These are phyloP conservation scores for Limosa lapponica DNA, from an alignment of 2,797 vertebrate genomes.

Conservation along the genomic window DNA sequence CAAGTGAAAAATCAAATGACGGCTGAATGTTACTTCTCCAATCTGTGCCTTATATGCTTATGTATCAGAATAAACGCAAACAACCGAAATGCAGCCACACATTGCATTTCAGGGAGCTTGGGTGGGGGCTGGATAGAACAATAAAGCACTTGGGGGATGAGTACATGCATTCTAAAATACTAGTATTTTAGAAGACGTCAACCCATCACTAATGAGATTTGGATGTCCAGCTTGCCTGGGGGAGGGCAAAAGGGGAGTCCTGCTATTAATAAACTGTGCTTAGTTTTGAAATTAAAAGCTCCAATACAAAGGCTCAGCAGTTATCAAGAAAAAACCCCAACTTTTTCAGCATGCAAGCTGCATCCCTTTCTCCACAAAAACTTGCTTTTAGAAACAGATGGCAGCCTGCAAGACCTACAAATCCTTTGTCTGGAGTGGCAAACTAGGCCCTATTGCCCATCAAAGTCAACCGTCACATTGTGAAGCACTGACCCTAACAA, in stretches of 20 bases:
- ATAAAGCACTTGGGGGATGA: not conserved
- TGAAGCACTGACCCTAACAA: constrained; percentile 77
- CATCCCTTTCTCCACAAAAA: constrained; percentile 39
- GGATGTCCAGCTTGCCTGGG: not conserved
- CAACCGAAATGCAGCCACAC: not conserved
- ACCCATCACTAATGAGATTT: not conserved
- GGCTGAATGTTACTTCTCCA: not conserved
- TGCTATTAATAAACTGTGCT: not conserved
- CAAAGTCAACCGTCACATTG: constrained; percentile 73
- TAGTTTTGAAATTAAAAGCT: not conserved
- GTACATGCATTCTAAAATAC: not conserved
- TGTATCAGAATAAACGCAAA: not conserved
- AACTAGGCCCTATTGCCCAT: constrained; percentile 54
- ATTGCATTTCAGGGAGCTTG: not conserved
- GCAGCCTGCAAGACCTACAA: constrained; percentile 66
- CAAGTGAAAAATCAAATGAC: not conserved
- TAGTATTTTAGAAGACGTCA: not conserved
- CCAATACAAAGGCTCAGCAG: not conserved
- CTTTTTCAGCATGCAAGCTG: constrained; percentile 53
- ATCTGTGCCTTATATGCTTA: not conserved
- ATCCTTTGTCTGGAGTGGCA: constrained; percentile 72
- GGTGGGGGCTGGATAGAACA: not conserved
- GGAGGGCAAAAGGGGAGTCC: not conserved
- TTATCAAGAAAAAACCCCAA: not conserved
- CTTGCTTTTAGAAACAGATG: constrained; percentile 76